Evolutionary conservation across 2,113 vertebrate species (phyloP).

Genomic region (Jaculus jaculus): DNA sequence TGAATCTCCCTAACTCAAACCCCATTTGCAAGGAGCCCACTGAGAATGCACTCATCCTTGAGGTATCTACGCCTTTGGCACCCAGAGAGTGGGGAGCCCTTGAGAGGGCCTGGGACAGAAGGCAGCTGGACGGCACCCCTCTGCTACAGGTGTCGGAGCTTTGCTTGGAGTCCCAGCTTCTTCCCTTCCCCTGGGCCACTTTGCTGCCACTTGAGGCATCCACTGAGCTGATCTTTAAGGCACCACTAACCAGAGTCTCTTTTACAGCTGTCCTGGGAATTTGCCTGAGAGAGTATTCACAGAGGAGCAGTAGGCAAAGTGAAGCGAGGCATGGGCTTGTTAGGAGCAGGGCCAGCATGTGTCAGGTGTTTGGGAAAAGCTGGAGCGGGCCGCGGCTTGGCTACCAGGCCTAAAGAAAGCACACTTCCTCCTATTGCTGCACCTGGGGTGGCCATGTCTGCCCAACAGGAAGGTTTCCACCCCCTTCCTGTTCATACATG

Average conservation of each 20-base stretch:
- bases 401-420: background rate
- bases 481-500: accelerated
- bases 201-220: background rate
- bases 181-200: background rate
- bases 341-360: background rate
- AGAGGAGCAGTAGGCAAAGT: background rate
- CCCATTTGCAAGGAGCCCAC: background rate
- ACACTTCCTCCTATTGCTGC: background rate
- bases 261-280: background rate
- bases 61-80: background rate
- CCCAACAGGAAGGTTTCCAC: background rate
- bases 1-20: background rate
- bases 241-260: background rate
- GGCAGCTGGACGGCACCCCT: background rate
- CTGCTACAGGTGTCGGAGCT: accelerated
- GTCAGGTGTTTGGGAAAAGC: background rate
- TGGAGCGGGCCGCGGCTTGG: background rate
- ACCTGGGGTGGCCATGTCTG: background rate
- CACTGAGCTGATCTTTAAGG: background rate
- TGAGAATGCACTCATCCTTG: background rate
- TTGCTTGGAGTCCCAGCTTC: accelerated
- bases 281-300: background rate
- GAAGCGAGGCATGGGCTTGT: background rate
- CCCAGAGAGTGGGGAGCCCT: accelerated
- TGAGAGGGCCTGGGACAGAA: background rate